These are phyloP conservation scores for Nephila pilipes DNA, from an alignment of 1,140 invertebrate species.

Conservation along the genomic window DNA sequence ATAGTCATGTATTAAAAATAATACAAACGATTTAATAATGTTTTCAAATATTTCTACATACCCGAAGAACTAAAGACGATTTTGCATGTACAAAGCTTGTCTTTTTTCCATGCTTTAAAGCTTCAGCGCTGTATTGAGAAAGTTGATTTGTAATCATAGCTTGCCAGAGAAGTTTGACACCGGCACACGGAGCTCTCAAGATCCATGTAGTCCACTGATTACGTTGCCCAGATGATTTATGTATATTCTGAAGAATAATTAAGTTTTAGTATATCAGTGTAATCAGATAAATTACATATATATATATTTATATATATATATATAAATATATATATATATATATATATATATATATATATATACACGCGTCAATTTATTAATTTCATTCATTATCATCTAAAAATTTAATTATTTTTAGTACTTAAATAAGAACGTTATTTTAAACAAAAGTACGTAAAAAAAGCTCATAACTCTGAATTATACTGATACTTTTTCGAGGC, in stretches of 20 bases:
- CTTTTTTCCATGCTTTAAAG: conserved; percentile 24
- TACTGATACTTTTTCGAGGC: no score
- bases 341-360: no score
- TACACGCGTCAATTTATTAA: no score
- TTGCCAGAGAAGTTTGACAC: conserved; percentile 46
- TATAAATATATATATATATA: no score
- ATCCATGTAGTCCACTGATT: conserved; percentile 65
- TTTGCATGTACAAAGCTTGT: conserved; percentile 55
- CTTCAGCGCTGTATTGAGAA: conserved; percentile 23
- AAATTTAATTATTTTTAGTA: no score
- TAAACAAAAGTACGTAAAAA: no score
- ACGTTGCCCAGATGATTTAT: conserved; percentile 22
- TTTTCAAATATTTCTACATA: not conserved
- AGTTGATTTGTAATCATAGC: conserved; percentile 23
- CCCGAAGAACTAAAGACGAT: conserved; percentile 19
- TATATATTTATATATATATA: no score
- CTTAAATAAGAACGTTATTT: no score
- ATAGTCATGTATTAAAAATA: no score
- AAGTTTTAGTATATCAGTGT: not conserved
- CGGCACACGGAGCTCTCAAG: not conserved
- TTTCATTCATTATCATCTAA: no score
- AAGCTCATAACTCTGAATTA: no score
- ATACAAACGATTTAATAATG: not conserved
- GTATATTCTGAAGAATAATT: not conserved
- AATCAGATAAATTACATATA: not conserved